Conservation (phyloP, 1,140 invertebrate genomes). For the Diorhabda carinulata region DNA sequence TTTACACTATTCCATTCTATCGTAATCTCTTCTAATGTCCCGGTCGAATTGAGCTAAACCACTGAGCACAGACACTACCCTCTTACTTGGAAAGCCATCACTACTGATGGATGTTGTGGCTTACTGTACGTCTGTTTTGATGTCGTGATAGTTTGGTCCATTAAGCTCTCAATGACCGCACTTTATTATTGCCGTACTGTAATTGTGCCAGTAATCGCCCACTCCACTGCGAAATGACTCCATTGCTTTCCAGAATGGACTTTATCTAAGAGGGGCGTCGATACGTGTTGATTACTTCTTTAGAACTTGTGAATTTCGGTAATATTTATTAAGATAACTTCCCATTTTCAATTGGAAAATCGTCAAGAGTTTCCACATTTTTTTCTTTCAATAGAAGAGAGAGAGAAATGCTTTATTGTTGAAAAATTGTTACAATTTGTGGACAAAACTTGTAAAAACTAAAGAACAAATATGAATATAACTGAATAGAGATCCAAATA, state of each 20-base stretch:
- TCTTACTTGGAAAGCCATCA: background rate
- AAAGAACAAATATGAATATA: too few species aligned
- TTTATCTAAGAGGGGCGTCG: conserved; percentile 18
- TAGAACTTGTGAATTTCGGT: conserved; percentile 6
- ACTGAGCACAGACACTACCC: background rate
- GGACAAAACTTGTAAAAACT: too few species aligned
- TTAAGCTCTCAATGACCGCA: conserved; percentile 20
- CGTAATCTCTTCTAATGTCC: background rate
- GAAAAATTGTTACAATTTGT: too few species aligned
- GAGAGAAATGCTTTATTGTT: too few species aligned
- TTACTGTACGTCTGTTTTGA: conserved; percentile 12
- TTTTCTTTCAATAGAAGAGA: too few species aligned
- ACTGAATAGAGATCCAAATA: too few species aligned
- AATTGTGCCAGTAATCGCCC: conserved; percentile 20
- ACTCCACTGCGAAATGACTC: conserved; percentile 14
- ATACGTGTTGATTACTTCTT: conserved; percentile 19
- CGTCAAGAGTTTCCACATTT: background rate
- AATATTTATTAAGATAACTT: too few species aligned
- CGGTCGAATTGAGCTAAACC: background rate
- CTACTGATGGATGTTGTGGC: conserved; percentile 14
- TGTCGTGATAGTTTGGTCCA: conserved; percentile 17
- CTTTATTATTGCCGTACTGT: conserved; percentile 20
- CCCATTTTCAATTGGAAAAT: background rate
- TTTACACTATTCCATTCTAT: background rate
- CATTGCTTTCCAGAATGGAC: conserved; percentile 16